These are phyloP conservation scores for Schizaphis graminum DNA, from an alignment of 2,888 invertebrate species.

Conservation along the genomic window DNA sequence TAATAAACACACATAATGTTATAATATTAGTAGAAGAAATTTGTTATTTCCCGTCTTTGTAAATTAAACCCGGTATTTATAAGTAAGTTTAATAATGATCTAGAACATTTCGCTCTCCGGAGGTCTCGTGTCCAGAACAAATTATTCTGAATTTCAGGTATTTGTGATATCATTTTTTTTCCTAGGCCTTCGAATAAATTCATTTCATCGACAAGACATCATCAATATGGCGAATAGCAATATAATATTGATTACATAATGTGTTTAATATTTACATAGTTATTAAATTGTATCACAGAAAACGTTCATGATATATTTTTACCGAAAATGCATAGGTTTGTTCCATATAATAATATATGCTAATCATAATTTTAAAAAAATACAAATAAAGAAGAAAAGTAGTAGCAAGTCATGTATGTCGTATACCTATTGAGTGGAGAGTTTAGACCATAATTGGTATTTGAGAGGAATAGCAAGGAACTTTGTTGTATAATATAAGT, in stretches of 20 bases:
- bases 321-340: not conserved
- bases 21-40: slow-evolving; percentile 1
- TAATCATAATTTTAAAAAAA: not conserved
- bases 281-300: not conserved
- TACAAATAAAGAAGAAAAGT: not conserved
- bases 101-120: not conserved
- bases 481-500: no score
- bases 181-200: not conserved
- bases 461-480: no score
- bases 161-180: not conserved
- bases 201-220: not conserved
- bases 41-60: slow-evolving; percentile 19
- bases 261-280: not conserved
- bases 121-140: slow-evolving; percentile 34
- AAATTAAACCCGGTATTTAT: not conserved
- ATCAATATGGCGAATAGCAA: not conserved
- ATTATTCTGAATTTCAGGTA: slow-evolving; percentile 16
- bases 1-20: slow-evolving; percentile 35
- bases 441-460: no score
- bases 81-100: not conserved
- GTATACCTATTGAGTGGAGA: no score
- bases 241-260: not conserved
- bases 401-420: no score
- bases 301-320: not conserved
- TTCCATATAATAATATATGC: not conserved